Base-by-base conservation (phyloP, 1,140 invertebrate genomes). In the Drosophila miranda region DNA sequence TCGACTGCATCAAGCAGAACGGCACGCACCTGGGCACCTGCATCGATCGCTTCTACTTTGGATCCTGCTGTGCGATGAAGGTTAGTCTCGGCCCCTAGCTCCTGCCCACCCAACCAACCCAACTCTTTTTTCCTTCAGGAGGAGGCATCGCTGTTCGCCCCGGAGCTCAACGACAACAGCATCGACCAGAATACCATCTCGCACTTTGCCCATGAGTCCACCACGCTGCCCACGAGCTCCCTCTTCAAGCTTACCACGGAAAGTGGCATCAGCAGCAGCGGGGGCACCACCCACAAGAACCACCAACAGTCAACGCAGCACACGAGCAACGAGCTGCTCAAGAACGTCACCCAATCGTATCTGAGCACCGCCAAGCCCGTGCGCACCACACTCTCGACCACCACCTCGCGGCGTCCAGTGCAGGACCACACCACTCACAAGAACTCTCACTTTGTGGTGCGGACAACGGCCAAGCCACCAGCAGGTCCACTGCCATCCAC, bases 21-120 rank as follows among this genome's bases (percentile, higher is more conserved):
- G 97, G 97, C 28, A 96, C 96, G 2, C 97, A 98, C 82, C 92
- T 98, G 63, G 97, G 96, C 51, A 97, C 96, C 4, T 98, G 97
- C 89, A 96, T 97, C 87, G 97, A 98, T 91, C 94, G 96, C 50
- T 98, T 97, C 91, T 97, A 97, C 91, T 97, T 97, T 82, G 96
- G 96, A 44, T 97, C 96, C 30, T 98, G 97, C 83, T 98, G 97
- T 91, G 95, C 95, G 75, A 92, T 96, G 44, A 90, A 91, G 75
- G 90, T 91, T 59, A 78, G 66, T 73, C 2, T 9, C 0, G 3
- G 3, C 14, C 1, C 3, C 7, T 1, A 16, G 4, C 7, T 5
- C 4, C 3, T 30, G 16, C 7, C 1, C 8, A 14, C 5, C 49
- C 19, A 38, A 23, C 13, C 23, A 0, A 16, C 14, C 16, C 41